Base-by-base conservation (phyloP, 2,113 vertebrate genomes). In the Rallus limicola region DNA sequence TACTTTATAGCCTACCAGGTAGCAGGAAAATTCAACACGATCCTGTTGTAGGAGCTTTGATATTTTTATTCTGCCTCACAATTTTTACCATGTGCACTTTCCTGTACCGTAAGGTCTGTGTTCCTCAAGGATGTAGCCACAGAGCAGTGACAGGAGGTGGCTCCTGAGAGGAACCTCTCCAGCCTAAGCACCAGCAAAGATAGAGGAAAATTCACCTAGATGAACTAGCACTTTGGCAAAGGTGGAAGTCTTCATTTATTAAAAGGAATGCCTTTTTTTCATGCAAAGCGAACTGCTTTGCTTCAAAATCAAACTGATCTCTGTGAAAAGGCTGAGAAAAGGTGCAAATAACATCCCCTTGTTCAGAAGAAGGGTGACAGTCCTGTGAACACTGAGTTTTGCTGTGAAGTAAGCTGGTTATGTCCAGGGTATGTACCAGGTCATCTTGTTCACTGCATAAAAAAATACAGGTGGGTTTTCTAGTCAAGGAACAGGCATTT, bases 161-260 rank as follows among this genome's bases (percentile, higher is more conserved):
- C 56, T 86, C 20, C 48, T 81, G 69, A 65, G 50, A 92, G 55
- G 11, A n/a, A 4, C 38, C 16, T 70, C 46, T 79, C 76, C 18
- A 36, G 29, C 42, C 56, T 44, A 44, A 71, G 48, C 21, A 67
- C 26, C 25, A 79, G 42, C 68, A 36, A 50, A 60, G 48, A 33
- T 20, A 29, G 0, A 42, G 3, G 1, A 77, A 87, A 50, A 5
- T 16, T 63, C 56, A 40, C 5, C 6, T 0, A 4, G 38, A 0
- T 46, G 44, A 90, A 62, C 12, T n/a, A 93, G 24, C 25, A 36
- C 48, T 80, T 59, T 56, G 42, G 28, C 36, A 68, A 80, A 91
- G 40, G 3, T 29, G 25, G 24, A 4, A 48, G 10, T 36, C 7
- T 68, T 62, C 80, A 82, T 44, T 33, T 5, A 34, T 42, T 70